Evolutionary conservation across 2,113 vertebrate genomes (phyloP), one percentile per base, ranked within the genome.

Genomic region (Ariopsis seemanni): DNA sequence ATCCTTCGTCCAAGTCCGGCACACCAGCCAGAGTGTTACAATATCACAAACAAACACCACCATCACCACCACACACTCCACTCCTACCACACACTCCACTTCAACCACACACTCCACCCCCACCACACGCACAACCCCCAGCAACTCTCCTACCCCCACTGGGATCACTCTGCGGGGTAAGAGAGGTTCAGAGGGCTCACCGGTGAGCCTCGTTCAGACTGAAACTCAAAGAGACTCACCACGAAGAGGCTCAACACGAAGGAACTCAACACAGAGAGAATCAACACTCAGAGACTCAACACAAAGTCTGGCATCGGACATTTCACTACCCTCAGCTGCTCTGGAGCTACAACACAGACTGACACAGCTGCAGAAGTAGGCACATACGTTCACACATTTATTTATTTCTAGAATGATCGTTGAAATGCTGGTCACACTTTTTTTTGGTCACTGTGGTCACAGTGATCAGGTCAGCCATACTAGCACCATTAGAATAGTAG

Each of bases 261-360:
- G 67, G n/a, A 55, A 48, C 52, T 85, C 65, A 20, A 84, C 65
- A 1, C 62, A 50, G 15, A 83, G 48, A 69, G 62, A 83, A 9
- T 52, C 83, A 12, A 93, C 96, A 0, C 93, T 95, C 85, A 97
- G 97, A 89, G 96, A 99, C 90, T 97, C 98, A 86, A 99, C 97
- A 0, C 96, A 96, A 69, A 99, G 98, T 93, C 97, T 99, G 69
- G 98, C 97, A 87, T 99, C 98, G 0, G 98, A 99, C 75, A 92
- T 97, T 65, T 99, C 98, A 0, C 93, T 97, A 91, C 97, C 98
- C 27, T 96, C 96, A 0, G 96, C 97, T 92, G 96, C 96, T 0
- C 92, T 97, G 95, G 98, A 99, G 92, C 96, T 99, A 1, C 97
- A 97, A 85, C 96, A 98, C 53, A 92, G 97, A 60, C 95, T 99